A percentile compares a stretch with the other conserved stretches of the same genome.
Evolutionary conservation across 92 coral and sea anemone species (phyloP).

Genomic region (Micromussa lordhowensis): DNA sequence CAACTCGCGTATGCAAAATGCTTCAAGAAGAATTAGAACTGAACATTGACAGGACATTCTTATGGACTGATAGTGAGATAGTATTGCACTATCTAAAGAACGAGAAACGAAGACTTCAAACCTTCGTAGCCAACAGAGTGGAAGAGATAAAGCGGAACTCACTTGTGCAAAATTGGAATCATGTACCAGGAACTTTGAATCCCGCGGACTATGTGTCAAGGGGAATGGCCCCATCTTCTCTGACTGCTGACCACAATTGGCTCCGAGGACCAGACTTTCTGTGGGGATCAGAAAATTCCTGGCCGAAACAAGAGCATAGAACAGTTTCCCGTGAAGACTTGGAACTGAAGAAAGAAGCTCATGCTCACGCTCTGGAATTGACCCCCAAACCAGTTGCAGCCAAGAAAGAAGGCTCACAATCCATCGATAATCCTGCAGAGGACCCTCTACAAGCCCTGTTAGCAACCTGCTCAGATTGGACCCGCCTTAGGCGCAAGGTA

Average conservation of each 20-base stretch:
- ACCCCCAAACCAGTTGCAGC: not conserved
- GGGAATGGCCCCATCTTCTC: not conserved
- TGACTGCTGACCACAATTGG: not conserved
- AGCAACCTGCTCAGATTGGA: not conserved
- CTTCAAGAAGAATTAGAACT: slow-evolving; percentile 44
- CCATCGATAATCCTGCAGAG: no score
- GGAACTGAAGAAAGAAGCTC: slow-evolving; percentile 32
- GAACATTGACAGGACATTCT: slow-evolving; percentile 3
- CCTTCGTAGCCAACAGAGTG: slow-evolving; percentile 62
- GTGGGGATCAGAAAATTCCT: not conserved
- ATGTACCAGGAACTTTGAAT: slow-evolving; percentile 42
- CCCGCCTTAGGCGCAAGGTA: not conserved
- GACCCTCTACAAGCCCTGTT: no score
- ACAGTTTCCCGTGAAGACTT: slow-evolving; percentile 18
- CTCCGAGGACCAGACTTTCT: not conserved
- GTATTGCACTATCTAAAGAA: slow-evolving; percentile 55
- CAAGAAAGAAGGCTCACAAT: not conserved
- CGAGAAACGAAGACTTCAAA: slow-evolving; percentile 40
- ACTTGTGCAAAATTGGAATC: slow-evolving; percentile 38
- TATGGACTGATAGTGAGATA: slow-evolving; percentile 31
- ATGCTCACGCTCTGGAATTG: not conserved
- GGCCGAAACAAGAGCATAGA: not conserved
- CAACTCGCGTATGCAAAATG: slow-evolving; percentile 48
- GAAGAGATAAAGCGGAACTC: slow-evolving; percentile 60
- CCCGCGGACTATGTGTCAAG: slow-evolving; percentile 4